Evolutionary conservation across 2,797 vertebrate genomes (phyloP), one percentile per base, ranked within the genome.

Genomic region (Fundulus diaphanus): DNA sequence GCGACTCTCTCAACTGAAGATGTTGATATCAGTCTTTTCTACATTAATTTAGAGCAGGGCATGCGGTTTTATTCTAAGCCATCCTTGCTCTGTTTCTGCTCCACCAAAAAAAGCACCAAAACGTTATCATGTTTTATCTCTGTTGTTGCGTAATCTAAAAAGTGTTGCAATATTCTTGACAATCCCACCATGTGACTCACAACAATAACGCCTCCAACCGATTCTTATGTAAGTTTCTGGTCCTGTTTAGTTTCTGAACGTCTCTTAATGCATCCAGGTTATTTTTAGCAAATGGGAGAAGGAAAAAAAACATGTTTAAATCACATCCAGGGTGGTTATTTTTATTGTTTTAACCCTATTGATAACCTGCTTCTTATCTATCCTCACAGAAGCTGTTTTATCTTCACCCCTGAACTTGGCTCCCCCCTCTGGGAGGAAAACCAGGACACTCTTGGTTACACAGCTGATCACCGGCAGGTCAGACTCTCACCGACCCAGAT

Each of bases 81-180:
- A 54, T 37, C 16, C 57, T 33, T 33, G 1, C 15, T 6, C 3
- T 65, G 20, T 70, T 72, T 11, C 20, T 74, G 20, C 15, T 33
- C 6, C 1, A 24, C 5, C 54, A 74, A 15, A n/a, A n/a, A n/a
- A n/a, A n/a, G n/a, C n/a, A n/a, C n/a, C n/a, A 9, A 61, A 35
- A 72, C 71, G 72, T 70, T 72, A 82, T 89, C 22, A 82, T 85
- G 48, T 87, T 81, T 2, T 83, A 77, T 89, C 71, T 33, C 82
- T 74, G 61, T 3, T 87, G 81, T 94, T 94, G 88, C 91, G 89
- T 93, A 93, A 94, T 89, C 56, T 22, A 87, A 89, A 68, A 86
- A 76, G 59, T 89, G 81, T 80, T 88, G 89, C 84, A 88, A 86
- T 78, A 82, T 88, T n/a, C 79, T 89, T 85, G 73, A 83, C 74